Conservation (phyloP, 1,140 invertebrate species). For the Chionoecetes opilio region DNA sequence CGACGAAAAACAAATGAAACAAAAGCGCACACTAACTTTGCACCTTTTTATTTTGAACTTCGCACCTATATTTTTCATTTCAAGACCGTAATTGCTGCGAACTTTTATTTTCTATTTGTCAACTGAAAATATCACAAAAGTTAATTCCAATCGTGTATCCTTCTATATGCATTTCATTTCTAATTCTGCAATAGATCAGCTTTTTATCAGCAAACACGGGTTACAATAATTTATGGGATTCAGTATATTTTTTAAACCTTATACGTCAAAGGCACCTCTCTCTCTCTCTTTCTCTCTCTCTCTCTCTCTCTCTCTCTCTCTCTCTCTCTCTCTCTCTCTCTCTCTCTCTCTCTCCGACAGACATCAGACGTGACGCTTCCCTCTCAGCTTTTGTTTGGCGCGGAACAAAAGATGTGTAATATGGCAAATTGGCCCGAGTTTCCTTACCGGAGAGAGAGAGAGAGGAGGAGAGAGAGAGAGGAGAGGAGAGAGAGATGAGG, state of each 20-base stretch:
- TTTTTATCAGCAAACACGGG: no score
- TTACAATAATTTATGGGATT: no score
- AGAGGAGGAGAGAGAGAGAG: constrained; percentile 27
- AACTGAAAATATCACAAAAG: not conserved
- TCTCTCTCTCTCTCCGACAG: constrained; percentile 48
- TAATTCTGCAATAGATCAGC: no score
- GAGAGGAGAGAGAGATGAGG: constrained; percentile 15
- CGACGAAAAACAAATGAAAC: not conserved
- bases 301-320: constrained; percentile 32
- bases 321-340: constrained; percentile 57
- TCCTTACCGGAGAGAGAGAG: not conserved
- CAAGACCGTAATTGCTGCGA: not conserved
- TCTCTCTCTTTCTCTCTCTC: not conserved
- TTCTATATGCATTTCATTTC: no score
- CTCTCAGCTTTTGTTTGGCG: constrained; percentile 7
- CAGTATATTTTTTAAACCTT: no score
- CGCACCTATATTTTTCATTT: not conserved
- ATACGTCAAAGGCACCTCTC: no score
- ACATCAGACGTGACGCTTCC: constrained; percentile 24
- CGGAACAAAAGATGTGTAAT: constrained; percentile 20
- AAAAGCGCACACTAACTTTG: not conserved
- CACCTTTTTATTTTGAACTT: no score
- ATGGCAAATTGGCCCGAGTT: constrained; percentile 16
- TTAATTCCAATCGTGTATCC: no score
- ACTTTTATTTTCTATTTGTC: not conserved